Evolutionary conservation across 2,888 invertebrate species (phyloP).

Genomic region (Arge pagana): DNA sequence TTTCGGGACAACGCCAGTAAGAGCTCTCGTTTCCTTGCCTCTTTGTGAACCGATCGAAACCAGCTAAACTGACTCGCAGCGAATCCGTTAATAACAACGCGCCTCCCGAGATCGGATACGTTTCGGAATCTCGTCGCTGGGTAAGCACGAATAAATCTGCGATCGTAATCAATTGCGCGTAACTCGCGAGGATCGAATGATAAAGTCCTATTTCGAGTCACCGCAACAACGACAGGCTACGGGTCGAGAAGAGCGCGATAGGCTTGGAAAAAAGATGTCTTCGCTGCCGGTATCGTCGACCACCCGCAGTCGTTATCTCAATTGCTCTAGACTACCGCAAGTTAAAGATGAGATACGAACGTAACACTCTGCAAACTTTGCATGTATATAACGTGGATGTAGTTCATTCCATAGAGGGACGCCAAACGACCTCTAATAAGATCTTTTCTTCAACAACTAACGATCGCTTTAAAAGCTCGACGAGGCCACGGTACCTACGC

Average conservation of each 20-base stretch:
- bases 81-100: too few species aligned
- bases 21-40: conserved; percentile 5
- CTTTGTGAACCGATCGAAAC: conserved; percentile 6
- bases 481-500: conserved; percentile 18
- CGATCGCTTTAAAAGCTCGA: conserved; percentile 15
- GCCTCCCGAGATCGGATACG: too few species aligned
- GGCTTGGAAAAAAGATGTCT: conserved; percentile 14
- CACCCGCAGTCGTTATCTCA: conserved; percentile 15
- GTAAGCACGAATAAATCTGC: too few species aligned
- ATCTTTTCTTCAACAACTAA: conserved; percentile 16
- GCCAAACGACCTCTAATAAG: conserved; percentile 14
- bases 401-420: conserved; percentile 3
- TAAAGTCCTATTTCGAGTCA: too few species aligned
- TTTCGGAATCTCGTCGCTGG: too few species aligned
- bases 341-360: conserved; percentile 15
- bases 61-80: too few species aligned
- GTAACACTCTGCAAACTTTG: background rate
- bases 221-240: too few species aligned
- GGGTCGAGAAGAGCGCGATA: too few species aligned
- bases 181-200: too few species aligned
- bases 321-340: conserved; percentile 17
- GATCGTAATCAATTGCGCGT: too few species aligned
- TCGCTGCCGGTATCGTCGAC: conserved; percentile 13
- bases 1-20: conserved; percentile 22
- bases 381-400: background rate